Percentiles rank a stretch among this genome's conserved stretches.
These are phyloP conservation scores for Tenthredo mesomela DNA, from an alignment of 2,888 invertebrate species.

Conservation along the genomic window DNA sequence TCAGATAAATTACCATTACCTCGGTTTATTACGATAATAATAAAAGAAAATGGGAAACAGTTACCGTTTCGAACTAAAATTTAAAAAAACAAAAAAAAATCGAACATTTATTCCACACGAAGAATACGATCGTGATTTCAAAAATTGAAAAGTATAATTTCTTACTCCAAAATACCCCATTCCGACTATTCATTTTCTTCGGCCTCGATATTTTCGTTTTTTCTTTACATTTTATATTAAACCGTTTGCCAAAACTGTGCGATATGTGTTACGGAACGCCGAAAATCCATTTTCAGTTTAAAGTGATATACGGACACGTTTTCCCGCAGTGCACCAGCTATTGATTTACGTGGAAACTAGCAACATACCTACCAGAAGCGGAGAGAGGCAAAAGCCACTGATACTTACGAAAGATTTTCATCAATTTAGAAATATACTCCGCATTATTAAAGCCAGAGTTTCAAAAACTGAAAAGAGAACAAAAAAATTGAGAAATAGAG, in stretches of 20 bases:
- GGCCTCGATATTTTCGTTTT: neutral
- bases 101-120: neutral
- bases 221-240: neutral
- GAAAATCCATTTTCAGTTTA: slow-evolving; percentile 37
- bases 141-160: neutral
- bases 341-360: slow-evolving; percentile 28
- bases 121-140: neutral
- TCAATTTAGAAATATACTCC: neutral
- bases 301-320: slow-evolving; percentile 38
- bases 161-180: neutral
- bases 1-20: neutral
- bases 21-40: neutral
- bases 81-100: neutral
- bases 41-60: neutral
- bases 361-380: neutral
- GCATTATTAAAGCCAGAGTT: neutral
- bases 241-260: neutral
- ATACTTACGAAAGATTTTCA: neutral
- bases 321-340: slow-evolving; percentile 34
- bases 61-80: neutral
- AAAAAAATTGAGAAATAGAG: neutral
- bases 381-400: neutral
- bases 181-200: neutral
- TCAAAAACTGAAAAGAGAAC: neutral
- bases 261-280: neutral